A percentile compares a stretch with the other conserved stretches of the same genome.
Conservation (phyloP, 2,797 vertebrate genomes). For the Anguilla marmorata region DNA sequence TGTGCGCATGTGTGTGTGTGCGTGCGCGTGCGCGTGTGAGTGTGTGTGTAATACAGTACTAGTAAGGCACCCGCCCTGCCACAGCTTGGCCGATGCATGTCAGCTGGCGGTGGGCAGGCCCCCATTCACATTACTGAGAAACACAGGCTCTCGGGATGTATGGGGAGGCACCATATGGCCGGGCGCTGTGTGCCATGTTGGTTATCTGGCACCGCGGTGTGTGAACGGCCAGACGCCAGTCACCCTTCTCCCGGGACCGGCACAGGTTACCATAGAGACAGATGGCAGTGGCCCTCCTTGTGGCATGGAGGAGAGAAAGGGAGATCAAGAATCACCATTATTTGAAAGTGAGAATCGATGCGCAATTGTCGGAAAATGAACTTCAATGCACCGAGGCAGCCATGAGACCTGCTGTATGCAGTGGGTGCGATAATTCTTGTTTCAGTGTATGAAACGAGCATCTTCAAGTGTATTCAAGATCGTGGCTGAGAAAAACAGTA, state of each 20-base stretch:
- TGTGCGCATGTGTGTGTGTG: not conserved
- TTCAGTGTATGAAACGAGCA: not conserved
- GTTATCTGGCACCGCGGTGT: conserved; percentile 74
- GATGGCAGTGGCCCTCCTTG: conserved; percentile 67
- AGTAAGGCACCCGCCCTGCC: not conserved
- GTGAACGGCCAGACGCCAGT: conserved; percentile 80
- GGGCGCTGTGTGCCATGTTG: conserved; percentile 78
- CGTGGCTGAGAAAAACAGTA: not conserved
- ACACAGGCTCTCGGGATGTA: conserved; percentile 66
- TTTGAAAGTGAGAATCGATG: conserved; percentile 25
- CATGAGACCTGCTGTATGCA: not conserved
- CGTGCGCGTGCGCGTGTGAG: too few species aligned
- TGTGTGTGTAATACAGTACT: not conserved
- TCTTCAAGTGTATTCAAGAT: not conserved
- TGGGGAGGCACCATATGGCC: conserved; percentile 81
- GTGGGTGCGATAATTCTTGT: not conserved
- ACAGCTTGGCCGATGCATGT: not conserved
- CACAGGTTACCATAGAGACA: conserved; percentile 76
- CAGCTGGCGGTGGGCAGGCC: not conserved
- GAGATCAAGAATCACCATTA: conserved; percentile 51
- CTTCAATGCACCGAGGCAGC: not conserved
- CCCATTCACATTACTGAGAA: conserved; percentile 28
- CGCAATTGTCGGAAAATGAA: not conserved
- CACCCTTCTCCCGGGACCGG: conserved; percentile 74
- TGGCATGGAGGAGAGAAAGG: conserved; percentile 57